phyloP scores from a whole-genome alignment of 1,140 invertebrate genomes.

The Drosophila pectinifera region DNA sequence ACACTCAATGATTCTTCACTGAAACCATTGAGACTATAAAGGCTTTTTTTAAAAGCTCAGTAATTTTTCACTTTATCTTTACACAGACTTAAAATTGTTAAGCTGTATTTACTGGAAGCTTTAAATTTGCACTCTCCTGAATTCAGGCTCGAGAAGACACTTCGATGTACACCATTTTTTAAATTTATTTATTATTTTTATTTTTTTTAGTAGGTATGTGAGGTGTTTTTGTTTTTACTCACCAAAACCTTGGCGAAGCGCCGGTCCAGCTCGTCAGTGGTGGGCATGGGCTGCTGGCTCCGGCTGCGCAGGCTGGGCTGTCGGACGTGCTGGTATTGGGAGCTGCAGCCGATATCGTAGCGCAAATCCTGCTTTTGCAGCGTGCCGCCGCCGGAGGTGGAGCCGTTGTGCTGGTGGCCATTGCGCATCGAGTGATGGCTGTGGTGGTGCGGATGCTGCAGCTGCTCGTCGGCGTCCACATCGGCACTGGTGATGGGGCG shows the following conservation, averaged over 20 bases:
- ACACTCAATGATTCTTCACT: no score
- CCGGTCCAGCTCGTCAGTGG: slow-evolving; percentile 93
- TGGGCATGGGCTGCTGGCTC: slow-evolving; percentile 94
- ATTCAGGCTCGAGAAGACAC: background rate
- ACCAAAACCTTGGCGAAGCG: slow-evolving; percentile 98
- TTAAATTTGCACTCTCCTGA: no score
- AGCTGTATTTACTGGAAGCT: no score
- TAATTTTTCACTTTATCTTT: no score
- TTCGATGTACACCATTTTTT: no score
- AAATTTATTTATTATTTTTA: no score
- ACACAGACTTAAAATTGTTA: background rate
- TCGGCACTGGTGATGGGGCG: slow-evolving; percentile 69
- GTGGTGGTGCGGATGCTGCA: slow-evolving; percentile 38
- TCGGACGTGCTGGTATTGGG: slow-evolving; percentile 85
- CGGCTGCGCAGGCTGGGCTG: slow-evolving; percentile 90
- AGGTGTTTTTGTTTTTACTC: slow-evolving; percentile 85
- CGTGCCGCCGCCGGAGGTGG: slow-evolving; percentile 46
- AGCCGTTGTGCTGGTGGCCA: slow-evolving; percentile 50
- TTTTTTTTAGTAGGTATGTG: background rate
- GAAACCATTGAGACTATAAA: no score
- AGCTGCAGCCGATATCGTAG: slow-evolving; percentile 79
- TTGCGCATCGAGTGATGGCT: slow-evolving; percentile 64
- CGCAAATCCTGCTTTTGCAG: slow-evolving; percentile 79
- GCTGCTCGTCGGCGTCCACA: slow-evolving; percentile 59
- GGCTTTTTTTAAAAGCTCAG: background rate